Evolutionary conservation across 2,113 vertebrate species (phyloP), one percentile per base, ranked within the genome.

Genomic region (Solenodon paradoxus): DNA sequence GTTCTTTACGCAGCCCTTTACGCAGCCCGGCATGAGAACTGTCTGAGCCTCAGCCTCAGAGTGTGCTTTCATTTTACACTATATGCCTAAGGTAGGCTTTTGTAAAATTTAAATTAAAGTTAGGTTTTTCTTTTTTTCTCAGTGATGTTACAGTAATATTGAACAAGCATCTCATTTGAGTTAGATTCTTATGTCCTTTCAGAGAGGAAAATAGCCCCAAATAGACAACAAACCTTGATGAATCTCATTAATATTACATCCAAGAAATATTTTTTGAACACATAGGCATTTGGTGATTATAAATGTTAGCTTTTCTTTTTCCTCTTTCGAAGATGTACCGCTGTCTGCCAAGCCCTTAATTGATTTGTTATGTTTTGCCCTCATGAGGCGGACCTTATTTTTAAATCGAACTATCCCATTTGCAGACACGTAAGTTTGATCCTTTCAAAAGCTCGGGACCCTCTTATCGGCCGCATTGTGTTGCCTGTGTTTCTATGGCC

Each of bases 231-330:
- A 45, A 83, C n/a, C 6, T 42, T 5, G 7, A 22, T 57, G 35
- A 77, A 28, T 64, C 51, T 82, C 55, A 63, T 49, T 88, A 19
- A 57, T 42, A 17, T 28, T 57, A 64, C 28, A 40, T 30, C 81
- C n/a, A 53, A 80, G 83, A 11, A 69, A 51, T 30, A 20, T 4
- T 28, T 74, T 95, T 63, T 57, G 59, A 79, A 28, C 49, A 72
- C 12, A 12, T 40, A 32, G 4, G 35, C 6, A 57, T 47, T 71
- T 59, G 57, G 59, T 88, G 19, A 64, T 57, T 47, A n/a, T 64
- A 40, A n/a, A 85, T 83, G 26, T 68, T 91, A 59, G 7, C 10
- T 78, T 90, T 93, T 28, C 57, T 96, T 94, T 78, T 53, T 32
- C n/a, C 57, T 47, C n/a, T 63, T 53, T 40, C 35, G 90, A 38